Evolutionary conservation across 2,797 vertebrate species (phyloP), one percentile per base, ranked within the genome.

Genomic region (Malacoraja senta): DNA sequence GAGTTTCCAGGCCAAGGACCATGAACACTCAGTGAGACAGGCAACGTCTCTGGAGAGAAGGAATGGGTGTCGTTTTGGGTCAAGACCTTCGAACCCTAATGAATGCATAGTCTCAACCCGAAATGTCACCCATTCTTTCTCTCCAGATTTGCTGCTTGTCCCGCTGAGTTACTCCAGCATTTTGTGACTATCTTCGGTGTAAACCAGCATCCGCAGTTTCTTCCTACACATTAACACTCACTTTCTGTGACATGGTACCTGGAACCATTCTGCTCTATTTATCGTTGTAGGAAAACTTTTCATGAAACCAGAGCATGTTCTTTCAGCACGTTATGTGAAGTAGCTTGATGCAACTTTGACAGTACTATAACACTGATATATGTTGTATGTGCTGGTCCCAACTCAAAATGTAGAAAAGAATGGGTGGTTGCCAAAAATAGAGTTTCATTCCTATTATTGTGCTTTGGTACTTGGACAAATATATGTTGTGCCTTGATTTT

Each of bases 391-490:
- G 65, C 63, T 53, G 44, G 44, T 53, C n/a, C 63, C 9, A 88
- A n/a, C 29, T 65, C 32, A 65, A 65, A n/a, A 26, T 13, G 38
- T 58, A 8, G 29, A 86, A 86, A 19, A 8, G 26, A 32, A 88
- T 35, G 84, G 61, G 68, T 68, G n/a, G 26, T 58, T 74, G 71
- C 38, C 90, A 72, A 58, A n/a, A 58, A 76, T 53, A 8, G 38
- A 92, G 53, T 53, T 74, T 92, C 35, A 76, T 26, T 72, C 38
- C 72, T n/a, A 35, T 76, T 74, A 53, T 76, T 29, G 90, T 8
- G 90, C 17, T 38, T 90, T 71, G 68, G 63, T 91, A 35, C 90
- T 76, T 92, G 10, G 38, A 92, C 71, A 44, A 92, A 58, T 74
- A 74, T 21, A 53, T 76, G 26, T 92, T 74, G 68, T 91, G 26